Evolutionary conservation across 2,888 invertebrate genomes (phyloP).

Genomic region (Drosophila trichaetosa): DNA sequence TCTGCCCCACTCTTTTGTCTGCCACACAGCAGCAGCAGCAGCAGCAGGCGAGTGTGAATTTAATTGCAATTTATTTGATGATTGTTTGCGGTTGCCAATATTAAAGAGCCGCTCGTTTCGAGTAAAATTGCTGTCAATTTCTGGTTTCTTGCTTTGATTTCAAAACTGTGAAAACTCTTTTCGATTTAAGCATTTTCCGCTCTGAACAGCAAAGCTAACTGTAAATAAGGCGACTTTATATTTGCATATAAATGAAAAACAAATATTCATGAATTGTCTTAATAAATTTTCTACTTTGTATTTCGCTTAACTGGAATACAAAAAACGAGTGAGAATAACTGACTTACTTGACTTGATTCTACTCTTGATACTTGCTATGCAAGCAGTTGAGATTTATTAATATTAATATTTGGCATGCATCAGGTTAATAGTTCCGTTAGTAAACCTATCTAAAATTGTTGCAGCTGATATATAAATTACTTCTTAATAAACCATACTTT

Average conservation of each 20-base stretch:
- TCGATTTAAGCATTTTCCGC: not conserved
- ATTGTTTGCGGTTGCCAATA: slow-evolving; percentile 18
- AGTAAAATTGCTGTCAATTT: not conserved
- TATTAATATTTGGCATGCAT: too few species aligned
- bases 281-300: not conserved
- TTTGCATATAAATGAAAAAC: not conserved
- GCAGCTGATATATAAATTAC: too few species aligned
- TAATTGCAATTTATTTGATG: slow-evolving; percentile 64
- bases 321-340: not conserved
- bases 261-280: not conserved
- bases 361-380: too few species aligned
- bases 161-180: not conserved
- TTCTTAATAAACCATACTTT: too few species aligned
- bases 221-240: not conserved
- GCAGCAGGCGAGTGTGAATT: slow-evolving; percentile 52
- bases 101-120: not conserved
- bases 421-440: too few species aligned
- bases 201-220: not conserved
- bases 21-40: slow-evolving; percentile 22
- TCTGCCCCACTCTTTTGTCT: not conserved
- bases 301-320: not conserved
- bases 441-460: too few species aligned
- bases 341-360: too few species aligned
- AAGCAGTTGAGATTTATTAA: too few species aligned
- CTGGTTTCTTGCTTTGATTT: not conserved